Evolutionary conservation across 2,797 vertebrate genomes (phyloP).

Genomic region (Microcaecilia unicolor): DNA sequence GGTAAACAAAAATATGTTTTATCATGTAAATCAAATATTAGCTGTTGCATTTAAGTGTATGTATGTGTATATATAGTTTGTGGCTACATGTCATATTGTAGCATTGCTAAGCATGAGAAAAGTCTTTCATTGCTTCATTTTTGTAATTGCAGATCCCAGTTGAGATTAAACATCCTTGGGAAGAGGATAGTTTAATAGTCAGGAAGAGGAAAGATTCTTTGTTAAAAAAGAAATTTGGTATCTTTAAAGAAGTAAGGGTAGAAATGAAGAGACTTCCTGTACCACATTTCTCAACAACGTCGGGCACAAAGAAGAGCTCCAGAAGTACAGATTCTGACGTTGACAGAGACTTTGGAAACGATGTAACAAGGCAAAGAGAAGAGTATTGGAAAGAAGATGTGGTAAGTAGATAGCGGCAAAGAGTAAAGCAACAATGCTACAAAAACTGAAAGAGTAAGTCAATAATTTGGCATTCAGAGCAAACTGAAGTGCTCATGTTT

Average conservation of each 20-base stretch:
- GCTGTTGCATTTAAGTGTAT: too few relatives aligned
- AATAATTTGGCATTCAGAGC: too few relatives aligned
- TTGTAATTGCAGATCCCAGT: slow-evolving; percentile 44
- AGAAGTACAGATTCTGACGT: slow-evolving; percentile 13
- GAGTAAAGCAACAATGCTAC: too few relatives aligned
- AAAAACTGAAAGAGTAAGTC: too few relatives aligned
- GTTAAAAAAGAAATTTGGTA: slow-evolving; percentile 47
- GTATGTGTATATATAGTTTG: too few relatives aligned
- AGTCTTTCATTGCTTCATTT: not conserved
- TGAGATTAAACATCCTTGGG: slow-evolving; percentile 30
- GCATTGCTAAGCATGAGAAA: too few relatives aligned
- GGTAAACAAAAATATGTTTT: too few relatives aligned
- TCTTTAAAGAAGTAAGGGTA: slow-evolving; percentile 51
- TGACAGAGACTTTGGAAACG: slow-evolving; percentile 7
- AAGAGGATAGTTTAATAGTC: slow-evolving; percentile 16
- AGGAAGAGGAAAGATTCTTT: slow-evolving; percentile 29
- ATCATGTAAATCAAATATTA: too few relatives aligned
- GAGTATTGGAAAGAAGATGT: slow-evolving; percentile 37
- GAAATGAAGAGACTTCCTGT: slow-evolving; percentile 44
- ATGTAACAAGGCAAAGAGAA: not conserved
- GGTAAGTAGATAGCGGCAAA: slow-evolving; percentile 27
- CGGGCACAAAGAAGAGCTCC: too few relatives aligned
- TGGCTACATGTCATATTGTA: not conserved
- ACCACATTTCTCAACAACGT: slow-evolving; percentile 15
- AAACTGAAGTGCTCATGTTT: too few relatives aligned